Evolutionary conservation across 2,113 vertebrate genomes (phyloP).

Genomic region (Passer domesticus): DNA sequence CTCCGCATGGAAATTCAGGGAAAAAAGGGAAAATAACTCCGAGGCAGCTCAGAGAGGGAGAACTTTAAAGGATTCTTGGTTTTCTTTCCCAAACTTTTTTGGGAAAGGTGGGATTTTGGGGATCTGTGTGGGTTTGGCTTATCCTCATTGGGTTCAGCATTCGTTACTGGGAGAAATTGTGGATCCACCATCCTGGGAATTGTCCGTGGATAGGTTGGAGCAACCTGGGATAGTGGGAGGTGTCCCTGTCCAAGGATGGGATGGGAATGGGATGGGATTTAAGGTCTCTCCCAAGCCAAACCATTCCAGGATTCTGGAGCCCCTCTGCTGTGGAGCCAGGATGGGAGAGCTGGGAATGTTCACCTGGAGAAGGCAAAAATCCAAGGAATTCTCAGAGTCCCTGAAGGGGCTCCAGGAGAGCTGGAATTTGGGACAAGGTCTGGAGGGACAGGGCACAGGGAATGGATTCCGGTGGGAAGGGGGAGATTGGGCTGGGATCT

Average conservation of each 20-base stretch:
- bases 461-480: not conserved
- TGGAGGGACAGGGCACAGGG: not conserved
- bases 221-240: not conserved
- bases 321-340: too few relatives aligned
- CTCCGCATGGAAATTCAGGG: constrained; percentile 38
- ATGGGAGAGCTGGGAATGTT: not conserved
- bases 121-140: rapidly evolving
- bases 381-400: not conserved
- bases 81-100: not conserved
- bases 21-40: not conserved
- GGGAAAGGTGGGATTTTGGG: not conserved
- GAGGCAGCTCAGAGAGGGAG: not conserved
- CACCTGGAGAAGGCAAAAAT: not conserved
- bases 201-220: not conserved
- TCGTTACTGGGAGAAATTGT: rapidly evolving
- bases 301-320: not conserved
- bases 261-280: not conserved
- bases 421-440: not conserved
- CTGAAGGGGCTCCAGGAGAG: not conserved
- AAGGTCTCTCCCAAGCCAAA: too few relatives aligned
- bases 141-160: rapidly evolving
- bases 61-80: not conserved
- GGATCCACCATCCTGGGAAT: not conserved
- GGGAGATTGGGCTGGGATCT: not conserved
- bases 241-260: not conserved